Base-by-base conservation (phyloP, 2,113 vertebrate species). In the Eurystomus gularis region DNA sequence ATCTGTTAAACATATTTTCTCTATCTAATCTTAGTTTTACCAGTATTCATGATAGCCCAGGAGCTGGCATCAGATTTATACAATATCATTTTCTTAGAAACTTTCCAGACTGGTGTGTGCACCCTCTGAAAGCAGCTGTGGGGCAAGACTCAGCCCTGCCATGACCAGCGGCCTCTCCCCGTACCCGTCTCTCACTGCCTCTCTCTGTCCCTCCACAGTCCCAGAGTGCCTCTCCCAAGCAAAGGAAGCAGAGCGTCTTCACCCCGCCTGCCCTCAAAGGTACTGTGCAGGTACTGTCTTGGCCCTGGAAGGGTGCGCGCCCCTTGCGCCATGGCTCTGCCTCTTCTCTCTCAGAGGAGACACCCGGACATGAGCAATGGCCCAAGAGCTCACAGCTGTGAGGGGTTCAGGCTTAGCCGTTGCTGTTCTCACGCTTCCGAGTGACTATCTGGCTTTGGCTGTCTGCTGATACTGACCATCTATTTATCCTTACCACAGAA, bases 181-280 rank as follows among this genome's bases (percentile, higher is more conserved):
- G 1, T 31, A 31, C 23, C 46, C 1, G 0, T 42, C 12, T 62
- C 88, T 96, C 5, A 94, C 87, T 0, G 5, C 48, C 24, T 83
- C 7, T 94, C 71, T 93, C 66, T 94, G 84, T 90, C 48, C 91
- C 55, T 84, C 92, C 23, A 9, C 95, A 98, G 98, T 94, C 90
- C 26, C 97, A 99, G 98, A 98, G 93, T 2, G 96, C 98, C 33
- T 98, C 98, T 54, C 98, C 98, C 48, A 98, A 98, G 95, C 99
- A 99, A 87, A 98, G 98, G 98, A 99, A 99, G 98, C 98, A 98
- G 97, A 99, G 99, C 3, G 98, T 98, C 62, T 99, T 98, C 61
- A 98, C 98, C 18, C 97, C 98, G 0, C 99, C 99, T 20, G 94
- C 98, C 86, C 98, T 99, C 97, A 99, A 99, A 99, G 99, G 99